Percentiles rank a stretch among this genome's conserved stretches.
Conservation (phyloP, 2,113 vertebrate genomes). For the Poicephalus gulielmi region DNA sequence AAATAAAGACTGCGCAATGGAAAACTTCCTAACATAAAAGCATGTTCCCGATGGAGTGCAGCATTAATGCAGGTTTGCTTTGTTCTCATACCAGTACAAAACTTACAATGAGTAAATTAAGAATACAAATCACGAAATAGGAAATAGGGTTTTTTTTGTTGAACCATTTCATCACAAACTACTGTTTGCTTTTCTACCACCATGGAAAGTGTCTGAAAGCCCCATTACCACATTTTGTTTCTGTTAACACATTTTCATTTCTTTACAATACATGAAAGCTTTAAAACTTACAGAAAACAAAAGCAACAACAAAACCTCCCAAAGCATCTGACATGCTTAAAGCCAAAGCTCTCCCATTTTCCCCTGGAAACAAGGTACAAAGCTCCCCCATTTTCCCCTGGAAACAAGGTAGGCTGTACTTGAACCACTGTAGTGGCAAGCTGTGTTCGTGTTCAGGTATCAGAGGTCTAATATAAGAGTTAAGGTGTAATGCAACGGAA, state of each 20-base stretch:
- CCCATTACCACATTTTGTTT: not conserved
- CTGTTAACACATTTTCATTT: not conserved
- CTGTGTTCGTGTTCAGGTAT: not conserved
- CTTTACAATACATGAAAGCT: not conserved
- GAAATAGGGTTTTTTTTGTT: not conserved
- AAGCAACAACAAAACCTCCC: not conserved
- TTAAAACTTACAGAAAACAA: conserved; percentile 8
- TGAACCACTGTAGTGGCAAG: conserved; percentile 43
- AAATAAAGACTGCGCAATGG: conserved; percentile 18
- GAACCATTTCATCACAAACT: not conserved
- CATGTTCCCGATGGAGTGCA: not conserved
- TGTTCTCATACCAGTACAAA: not conserved
- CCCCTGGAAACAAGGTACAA: not conserved
- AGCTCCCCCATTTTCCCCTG: not conserved
- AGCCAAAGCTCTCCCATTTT: not conserved
- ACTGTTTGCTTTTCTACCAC: not conserved
- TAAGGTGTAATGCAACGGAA: not conserved
- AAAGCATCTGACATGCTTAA: not conserved
- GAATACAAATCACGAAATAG: not conserved
- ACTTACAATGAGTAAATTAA: not conserved
- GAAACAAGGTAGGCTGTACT: conserved; percentile 9
- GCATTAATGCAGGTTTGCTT: not conserved
- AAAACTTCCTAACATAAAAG: not conserved
- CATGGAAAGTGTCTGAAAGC: not conserved
- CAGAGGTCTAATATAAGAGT: not conserved